Conservation (phyloP, 2,113 vertebrate species). For the Indicator maculatus region DNA sequence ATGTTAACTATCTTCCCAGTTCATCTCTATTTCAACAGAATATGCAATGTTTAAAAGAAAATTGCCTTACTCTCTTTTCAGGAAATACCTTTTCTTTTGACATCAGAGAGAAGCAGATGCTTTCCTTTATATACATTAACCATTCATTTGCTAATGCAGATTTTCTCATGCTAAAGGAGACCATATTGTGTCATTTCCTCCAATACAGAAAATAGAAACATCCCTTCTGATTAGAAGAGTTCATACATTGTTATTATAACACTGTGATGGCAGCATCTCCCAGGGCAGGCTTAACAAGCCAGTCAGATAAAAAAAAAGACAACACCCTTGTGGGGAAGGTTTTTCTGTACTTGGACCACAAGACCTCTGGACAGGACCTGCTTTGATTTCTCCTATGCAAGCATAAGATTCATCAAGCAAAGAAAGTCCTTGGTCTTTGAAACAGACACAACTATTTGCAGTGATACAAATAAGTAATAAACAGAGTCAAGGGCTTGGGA, state of each 20-base stretch:
- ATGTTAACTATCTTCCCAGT: background rate
- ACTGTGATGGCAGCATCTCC: background rate
- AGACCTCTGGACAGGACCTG: background rate
- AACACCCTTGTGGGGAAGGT: fast-evolving
- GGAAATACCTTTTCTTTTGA: background rate
- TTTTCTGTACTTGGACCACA: background rate
- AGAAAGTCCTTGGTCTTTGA: background rate
- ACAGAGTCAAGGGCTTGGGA: background rate
- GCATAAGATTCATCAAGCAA: background rate
- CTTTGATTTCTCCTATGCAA: background rate
- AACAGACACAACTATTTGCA: background rate
- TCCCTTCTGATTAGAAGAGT: background rate
- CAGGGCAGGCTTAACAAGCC: background rate
- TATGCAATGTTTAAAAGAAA: background rate
- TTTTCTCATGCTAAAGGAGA: background rate
- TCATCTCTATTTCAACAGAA: background rate
- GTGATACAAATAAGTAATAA: background rate
- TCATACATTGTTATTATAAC: background rate
- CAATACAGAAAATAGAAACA: background rate
- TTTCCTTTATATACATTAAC: background rate
- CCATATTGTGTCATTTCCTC: background rate
- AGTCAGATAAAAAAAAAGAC: background rate
- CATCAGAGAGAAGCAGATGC: background rate
- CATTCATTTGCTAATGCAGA: background rate
- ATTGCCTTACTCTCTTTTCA: background rate